These are phyloP conservation scores for Sapayoa aenigma DNA, from an alignment of 2,113 vertebrate genomes.

Conservation along the genomic window DNA sequence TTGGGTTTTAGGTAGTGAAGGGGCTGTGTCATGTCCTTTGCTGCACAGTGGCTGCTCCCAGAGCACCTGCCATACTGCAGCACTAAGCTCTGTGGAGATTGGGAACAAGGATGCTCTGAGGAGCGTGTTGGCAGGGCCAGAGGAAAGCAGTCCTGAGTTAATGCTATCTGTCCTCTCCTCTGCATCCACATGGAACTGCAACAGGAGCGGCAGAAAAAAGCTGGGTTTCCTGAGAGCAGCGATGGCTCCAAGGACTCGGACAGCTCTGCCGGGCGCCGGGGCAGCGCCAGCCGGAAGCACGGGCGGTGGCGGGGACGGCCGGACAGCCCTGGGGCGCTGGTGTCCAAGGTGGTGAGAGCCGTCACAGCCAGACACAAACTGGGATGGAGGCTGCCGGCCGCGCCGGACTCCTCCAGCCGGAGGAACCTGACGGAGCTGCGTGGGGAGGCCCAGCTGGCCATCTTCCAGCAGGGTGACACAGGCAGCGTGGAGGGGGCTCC, in stretches of 20 bases:
- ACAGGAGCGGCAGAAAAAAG: slow-evolving; percentile 84
- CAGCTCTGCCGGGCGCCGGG: slow-evolving; percentile 74
- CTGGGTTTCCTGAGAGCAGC: slow-evolving; percentile 83
- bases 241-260: slow-evolving; percentile 82
- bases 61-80: neutral
- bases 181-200: neutral
- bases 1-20: neutral
- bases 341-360: slow-evolving; percentile 72
- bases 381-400: slow-evolving; percentile 53
- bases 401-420: slow-evolving; percentile 78
- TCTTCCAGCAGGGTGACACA: slow-evolving; percentile 84
- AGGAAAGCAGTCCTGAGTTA: neutral
- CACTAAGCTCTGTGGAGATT: neutral
- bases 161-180: neutral
- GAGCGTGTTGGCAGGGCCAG: fast-evolving
- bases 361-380: slow-evolving; percentile 67
- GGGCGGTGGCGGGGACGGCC: slow-evolving; percentile 75
- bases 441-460: slow-evolving; percentile 68
- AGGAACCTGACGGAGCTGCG: slow-evolving; percentile 82
- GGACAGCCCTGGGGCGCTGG: slow-evolving; percentile 68
- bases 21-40: neutral
- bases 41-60: neutral
- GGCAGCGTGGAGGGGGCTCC: slow-evolving; percentile 94
- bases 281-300: slow-evolving; percentile 72
- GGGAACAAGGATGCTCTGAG: neutral